A percentile compares a stretch with the other conserved stretches of the same genome.
Conservation (phyloP, 2,888 invertebrate genomes). For the Erebia aethiops region DNA sequence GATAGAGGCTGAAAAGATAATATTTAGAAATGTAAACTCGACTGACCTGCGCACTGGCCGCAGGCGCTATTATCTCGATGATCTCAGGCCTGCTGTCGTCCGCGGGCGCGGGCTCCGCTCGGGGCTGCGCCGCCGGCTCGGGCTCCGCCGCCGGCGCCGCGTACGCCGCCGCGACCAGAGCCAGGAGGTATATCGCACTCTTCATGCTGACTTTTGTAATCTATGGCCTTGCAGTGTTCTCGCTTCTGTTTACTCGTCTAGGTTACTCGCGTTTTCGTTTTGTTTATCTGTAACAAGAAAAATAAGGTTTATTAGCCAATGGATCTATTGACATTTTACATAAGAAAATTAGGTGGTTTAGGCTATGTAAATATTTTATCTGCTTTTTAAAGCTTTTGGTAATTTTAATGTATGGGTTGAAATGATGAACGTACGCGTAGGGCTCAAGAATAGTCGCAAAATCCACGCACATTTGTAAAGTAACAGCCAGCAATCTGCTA, state of each 20-base stretch:
- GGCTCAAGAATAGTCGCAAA: too few relatives aligned
- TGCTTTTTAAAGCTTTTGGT: too few relatives aligned
- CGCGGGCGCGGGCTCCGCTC: conserved; percentile 51
- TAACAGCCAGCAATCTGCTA: too few relatives aligned
- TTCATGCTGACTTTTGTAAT: conserved; percentile 49
- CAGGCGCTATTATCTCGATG: conserved; percentile 80
- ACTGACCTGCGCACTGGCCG: conserved; percentile 72
- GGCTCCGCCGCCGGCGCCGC: conserved; percentile 53
- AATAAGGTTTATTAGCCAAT: background rate
- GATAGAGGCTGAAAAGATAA: too few relatives aligned
- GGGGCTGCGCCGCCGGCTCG: conserved; percentile 53
- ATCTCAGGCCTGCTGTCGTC: conserved; percentile 73
- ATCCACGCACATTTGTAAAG: too few relatives aligned
- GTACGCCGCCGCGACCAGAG: conserved; percentile 50
- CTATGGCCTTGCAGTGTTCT: background rate
- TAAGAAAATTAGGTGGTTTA: background rate
- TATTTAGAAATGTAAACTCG: background rate
- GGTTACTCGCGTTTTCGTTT: conserved; percentile 15
- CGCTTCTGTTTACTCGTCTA: background rate
- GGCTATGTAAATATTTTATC: too few relatives aligned
- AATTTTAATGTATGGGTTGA: too few relatives aligned
- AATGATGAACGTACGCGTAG: too few relatives aligned
- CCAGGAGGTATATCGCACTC: conserved; percentile 53
- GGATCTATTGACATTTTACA: background rate
- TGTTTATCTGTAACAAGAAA: conserved; percentile 9